A percentile compares a stretch with the other conserved stretches of the same genome.
phyloP scores from a whole-genome alignment of 2,888 invertebrate species.

The Dinocampus coccinellae region DNA sequence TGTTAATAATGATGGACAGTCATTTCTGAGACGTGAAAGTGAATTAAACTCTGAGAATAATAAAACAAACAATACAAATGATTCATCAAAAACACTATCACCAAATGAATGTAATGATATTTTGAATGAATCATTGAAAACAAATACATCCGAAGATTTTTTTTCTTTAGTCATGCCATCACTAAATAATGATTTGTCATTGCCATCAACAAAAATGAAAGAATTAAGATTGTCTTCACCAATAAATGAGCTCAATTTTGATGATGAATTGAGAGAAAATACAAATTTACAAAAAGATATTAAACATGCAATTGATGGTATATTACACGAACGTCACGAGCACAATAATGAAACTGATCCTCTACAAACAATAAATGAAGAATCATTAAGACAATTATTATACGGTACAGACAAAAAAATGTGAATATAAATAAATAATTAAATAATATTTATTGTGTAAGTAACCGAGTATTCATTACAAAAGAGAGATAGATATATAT shows the following conservation, averaged over 20 bases:
- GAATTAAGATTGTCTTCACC: conserved; percentile 74
- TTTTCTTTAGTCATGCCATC: conserved; percentile 70
- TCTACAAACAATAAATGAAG: conserved; percentile 70
- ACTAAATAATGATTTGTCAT: conserved; percentile 73
- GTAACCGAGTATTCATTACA: neutral
- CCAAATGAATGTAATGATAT: conserved; percentile 1
- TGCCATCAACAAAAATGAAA: conserved; percentile 77
- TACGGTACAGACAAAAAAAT: conserved; percentile 62
- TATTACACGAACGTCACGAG: conserved; percentile 41
- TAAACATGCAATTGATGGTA: conserved; percentile 46
- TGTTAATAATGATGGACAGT: conserved; percentile 60
- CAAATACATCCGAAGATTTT: conserved; percentile 63
- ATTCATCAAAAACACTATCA: conserved; percentile 12
- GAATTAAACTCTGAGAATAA: conserved; percentile 41
- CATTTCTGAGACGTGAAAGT: conserved; percentile 56
- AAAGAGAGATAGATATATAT: too few species aligned
- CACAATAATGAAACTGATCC: conserved; percentile 49
- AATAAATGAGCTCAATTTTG: conserved; percentile 33
- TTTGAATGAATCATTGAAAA: conserved; percentile 46
- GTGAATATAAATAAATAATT: neutral
- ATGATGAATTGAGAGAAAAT: conserved; percentile 20
- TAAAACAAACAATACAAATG: conserved; percentile 11
- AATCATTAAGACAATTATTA: conserved; percentile 70
- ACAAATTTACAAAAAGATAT: conserved; percentile 42
- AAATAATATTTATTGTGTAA: conserved; percentile 15